phyloP scores from a whole-genome alignment of 2,888 invertebrate species.

The Acanthosepion lycidas region DNA sequence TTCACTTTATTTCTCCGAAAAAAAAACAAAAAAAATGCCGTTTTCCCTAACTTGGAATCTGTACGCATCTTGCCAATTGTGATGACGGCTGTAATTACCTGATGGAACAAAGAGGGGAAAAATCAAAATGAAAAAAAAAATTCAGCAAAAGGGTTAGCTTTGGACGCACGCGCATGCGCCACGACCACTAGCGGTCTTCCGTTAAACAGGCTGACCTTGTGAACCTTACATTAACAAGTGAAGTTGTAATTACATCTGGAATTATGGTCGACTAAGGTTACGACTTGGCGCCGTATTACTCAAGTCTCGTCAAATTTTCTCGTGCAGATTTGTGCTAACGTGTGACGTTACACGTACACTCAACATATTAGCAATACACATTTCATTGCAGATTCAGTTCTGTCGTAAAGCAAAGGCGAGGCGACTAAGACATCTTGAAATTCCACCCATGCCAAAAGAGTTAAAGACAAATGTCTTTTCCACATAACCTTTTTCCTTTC shows the following conservation, averaged over 20 bases:
- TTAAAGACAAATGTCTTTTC: too few species aligned
- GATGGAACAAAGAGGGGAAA: neutral
- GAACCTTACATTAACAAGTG: conserved; percentile 21
- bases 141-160: neutral
- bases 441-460: too few species aligned
- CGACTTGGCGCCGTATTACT: neutral
- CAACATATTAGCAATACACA: too few species aligned
- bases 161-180: neutral
- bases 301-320: neutral
- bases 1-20: conserved; percentile 10
- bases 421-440: too few species aligned
- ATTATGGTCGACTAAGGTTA: neutral
- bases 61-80: neutral
- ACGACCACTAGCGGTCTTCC: neutral
- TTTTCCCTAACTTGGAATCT: neutral
- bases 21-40: neutral
- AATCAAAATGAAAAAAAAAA: neutral
- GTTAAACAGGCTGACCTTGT: neutral
- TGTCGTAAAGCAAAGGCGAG: too few species aligned
- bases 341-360: neutral
- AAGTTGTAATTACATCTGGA: conserved; percentile 33
- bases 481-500: too few species aligned
- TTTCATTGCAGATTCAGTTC: too few species aligned
- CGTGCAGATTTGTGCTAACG: too few species aligned
- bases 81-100: conserved; percentile 6